Evolutionary conservation across 30 jellyfish, hydroid and myxozoan species (phyloP).

Genomic region (Aurelia aurita complex sp. Pacific): DNA sequence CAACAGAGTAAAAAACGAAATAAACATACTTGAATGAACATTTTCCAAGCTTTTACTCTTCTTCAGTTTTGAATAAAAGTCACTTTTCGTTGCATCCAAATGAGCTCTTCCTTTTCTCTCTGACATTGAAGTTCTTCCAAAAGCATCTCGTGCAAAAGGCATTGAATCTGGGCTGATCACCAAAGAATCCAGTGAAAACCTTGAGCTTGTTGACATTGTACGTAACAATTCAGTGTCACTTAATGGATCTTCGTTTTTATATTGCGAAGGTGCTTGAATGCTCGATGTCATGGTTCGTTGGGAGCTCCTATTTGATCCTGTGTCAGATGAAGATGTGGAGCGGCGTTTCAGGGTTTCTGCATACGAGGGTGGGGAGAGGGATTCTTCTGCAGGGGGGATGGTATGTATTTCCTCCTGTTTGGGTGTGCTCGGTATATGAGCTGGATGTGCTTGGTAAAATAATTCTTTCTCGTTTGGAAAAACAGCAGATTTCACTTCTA

Average conservation of each 20-base stretch:
- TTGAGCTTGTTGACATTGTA: slow-evolving; percentile 84
- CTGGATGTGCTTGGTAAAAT: slow-evolving; percentile 1
- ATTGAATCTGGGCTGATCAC: slow-evolving; percentile 86
- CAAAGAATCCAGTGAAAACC: slow-evolving; percentile 87
- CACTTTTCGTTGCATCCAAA: slow-evolving; percentile 96
- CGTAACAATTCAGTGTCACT: slow-evolving; percentile 45
- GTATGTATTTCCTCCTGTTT: background rate
- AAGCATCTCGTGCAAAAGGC: slow-evolving; percentile 98
- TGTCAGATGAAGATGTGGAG: slow-evolving; percentile 45
- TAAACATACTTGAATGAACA: slow-evolving; percentile 67
- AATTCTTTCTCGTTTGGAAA: slow-evolving; percentile 25
- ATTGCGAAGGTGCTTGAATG: background rate
- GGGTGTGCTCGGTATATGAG: background rate
- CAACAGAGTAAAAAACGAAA: no score
- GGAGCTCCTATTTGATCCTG: slow-evolving; percentile 22
- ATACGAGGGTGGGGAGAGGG: slow-evolving; percentile 68
- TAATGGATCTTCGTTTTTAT: slow-evolving; percentile 8
- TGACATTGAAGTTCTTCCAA: slow-evolving; percentile 95
- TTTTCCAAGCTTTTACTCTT: slow-evolving; percentile 91
- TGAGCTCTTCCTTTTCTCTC: slow-evolving; percentile 98
- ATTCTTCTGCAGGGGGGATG: slow-evolving; percentile 1
- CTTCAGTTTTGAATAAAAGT: slow-evolving; percentile 77
- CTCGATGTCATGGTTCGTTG: no score
- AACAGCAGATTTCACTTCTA: slow-evolving; percentile 34
- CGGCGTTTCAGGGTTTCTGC: slow-evolving; percentile 78